Base-by-base conservation (phyloP, 2,113 vertebrate genomes). In the Tautogolabrus adspersus region DNA sequence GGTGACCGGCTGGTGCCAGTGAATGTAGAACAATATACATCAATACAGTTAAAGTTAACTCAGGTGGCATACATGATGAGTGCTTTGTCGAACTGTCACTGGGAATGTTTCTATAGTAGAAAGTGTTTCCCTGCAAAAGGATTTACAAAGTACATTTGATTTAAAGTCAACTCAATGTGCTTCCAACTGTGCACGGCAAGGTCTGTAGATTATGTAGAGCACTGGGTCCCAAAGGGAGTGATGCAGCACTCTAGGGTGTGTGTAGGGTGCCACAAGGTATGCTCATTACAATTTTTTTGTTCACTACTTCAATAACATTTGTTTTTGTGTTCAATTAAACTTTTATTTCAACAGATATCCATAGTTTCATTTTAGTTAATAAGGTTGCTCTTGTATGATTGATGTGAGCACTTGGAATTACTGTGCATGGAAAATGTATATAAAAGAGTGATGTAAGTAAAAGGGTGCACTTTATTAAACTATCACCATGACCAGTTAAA, bases 121-220 rank as follows among this genome's bases (percentile, higher is more conserved):
- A 34, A 34, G 30, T 34, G 18, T 49, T 16, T 49, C 16, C 7
- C 9, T 42, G 11, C 11, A 19, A 47, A 49, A 19, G 19, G 7
- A 18, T 49, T 49, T 49, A 49, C 18, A 16, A 49, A 52, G 44
- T 46, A 15, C 5, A 16, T 52, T n/a, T 52, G 19, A 52, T 13
- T 49, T 8, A 9, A 52, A 21, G 49, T 52, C 9, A 52, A 21
- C 49, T 49, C 47, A 3, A 9, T 51, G 49, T 51, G 18, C 49
- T 52, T 46, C 19, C 49, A 52, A n/a, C 19, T 52, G 18, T 52
- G 18, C 49, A 52, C 8, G 3, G 19, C 49, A 21, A 52, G 19
- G 49, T 52, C 49, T 52, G 49, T 10, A 52, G 49, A 52, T 52
- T 52, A 52, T 52, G 49, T 52, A n/a, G 49, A n/a, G 49, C 49